Conservation (phyloP, 2,797 vertebrate species). For the Buceros bicornis region DNA sequence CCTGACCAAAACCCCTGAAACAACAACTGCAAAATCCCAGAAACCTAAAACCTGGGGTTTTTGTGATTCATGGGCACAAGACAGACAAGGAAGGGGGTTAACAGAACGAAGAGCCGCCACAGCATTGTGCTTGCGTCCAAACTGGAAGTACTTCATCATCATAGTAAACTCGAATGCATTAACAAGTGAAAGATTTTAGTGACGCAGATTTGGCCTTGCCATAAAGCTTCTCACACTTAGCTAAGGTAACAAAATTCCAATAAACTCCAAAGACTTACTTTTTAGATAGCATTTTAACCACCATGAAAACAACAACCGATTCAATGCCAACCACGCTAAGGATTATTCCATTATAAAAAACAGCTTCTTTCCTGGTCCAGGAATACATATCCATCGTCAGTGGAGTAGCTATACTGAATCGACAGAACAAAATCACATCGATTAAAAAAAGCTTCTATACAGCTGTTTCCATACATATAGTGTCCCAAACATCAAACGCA, state of each 20-base stretch:
- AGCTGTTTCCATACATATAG: neutral
- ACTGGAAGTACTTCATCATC: neutral
- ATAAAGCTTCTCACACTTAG: neutral
- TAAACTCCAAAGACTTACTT: slow-evolving; percentile 79
- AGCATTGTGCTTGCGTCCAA: neutral
- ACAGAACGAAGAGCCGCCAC: neutral
- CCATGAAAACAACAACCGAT: slow-evolving; percentile 90
- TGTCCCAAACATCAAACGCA: neutral
- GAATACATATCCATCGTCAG: slow-evolving; percentile 98
- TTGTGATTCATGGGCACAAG: neutral
- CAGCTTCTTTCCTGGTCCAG: slow-evolving; percentile 92
- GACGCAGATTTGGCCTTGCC: neutral
- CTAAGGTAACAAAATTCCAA: neutral
- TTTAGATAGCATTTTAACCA: slow-evolving; percentile 87
- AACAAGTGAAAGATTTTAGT: neutral
- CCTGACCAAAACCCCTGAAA: neutral
- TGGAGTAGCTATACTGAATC: slow-evolving; percentile 90
- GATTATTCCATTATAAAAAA: slow-evolving; percentile 93
- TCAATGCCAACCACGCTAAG: slow-evolving; percentile 91
- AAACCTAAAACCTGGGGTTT: neutral
- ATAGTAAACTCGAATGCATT: neutral
- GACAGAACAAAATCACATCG: neutral
- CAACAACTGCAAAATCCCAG: neutral
- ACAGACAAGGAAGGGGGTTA: neutral
- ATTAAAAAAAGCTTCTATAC: neutral